These are phyloP conservation scores for Leptarthrus brevirostris DNA, from an alignment of 2,888 invertebrate genomes.

Conservation along the genomic window DNA sequence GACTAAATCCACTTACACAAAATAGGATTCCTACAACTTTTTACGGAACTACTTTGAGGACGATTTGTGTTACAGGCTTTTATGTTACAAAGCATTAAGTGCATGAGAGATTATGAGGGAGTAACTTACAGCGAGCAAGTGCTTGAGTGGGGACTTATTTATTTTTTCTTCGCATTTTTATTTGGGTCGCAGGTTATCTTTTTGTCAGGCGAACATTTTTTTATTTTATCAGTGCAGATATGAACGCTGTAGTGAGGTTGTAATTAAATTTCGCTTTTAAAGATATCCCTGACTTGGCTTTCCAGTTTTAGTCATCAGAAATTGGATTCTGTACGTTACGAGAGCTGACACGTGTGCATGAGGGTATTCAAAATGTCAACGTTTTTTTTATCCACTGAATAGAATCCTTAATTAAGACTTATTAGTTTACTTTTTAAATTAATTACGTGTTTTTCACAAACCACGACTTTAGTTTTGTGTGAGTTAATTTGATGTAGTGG, in stretches of 20 bases:
- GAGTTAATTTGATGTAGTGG: no score
- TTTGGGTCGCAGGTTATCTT: constrained; percentile 14
- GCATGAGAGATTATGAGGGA: constrained; percentile 47
- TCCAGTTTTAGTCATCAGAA: no score
- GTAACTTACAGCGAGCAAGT: constrained; percentile 1
- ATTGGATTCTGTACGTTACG: no score
- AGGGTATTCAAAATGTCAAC: no score
- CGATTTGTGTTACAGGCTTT: constrained; percentile 50
- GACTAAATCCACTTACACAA: constrained; percentile 46
- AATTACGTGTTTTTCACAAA: no score
- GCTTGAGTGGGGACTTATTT: constrained; percentile 6
- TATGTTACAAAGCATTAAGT: constrained; percentile 52
- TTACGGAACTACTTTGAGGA: constrained; percentile 46
- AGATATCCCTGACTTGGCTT: background rate
- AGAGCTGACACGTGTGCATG: no score
- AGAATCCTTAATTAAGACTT: no score
- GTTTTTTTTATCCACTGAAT: no score
- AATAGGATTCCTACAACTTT: constrained; percentile 43
- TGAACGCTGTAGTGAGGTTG: constrained; percentile 36
- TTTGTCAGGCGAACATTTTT: constrained; percentile 2
- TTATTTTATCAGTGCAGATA: constrained; percentile 15
- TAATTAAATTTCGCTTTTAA: constrained; percentile 6
- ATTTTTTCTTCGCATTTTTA: constrained; percentile 4
- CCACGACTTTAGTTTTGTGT: no score
- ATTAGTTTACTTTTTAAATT: no score